A percentile compares a stretch with the other conserved stretches of the same genome.
Evolutionary conservation across 2,888 invertebrate genomes (phyloP).

Genomic region (Thysanoteuthis rhombus): DNA sequence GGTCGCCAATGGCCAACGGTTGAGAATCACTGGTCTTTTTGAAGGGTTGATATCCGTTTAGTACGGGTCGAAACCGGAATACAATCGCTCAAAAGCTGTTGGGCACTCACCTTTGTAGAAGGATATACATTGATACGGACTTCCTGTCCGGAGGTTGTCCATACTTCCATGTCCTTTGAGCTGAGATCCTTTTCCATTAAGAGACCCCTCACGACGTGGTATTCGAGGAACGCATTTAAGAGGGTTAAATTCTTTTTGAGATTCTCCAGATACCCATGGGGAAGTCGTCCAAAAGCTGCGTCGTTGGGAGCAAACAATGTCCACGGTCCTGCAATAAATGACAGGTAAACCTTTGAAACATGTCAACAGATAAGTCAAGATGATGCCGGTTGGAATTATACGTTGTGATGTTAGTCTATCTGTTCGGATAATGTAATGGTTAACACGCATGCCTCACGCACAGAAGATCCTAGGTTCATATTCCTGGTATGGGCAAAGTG

Average conservation of each 20-base stretch:
- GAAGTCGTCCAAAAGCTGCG: constrained; percentile 40
- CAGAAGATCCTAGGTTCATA: too few species aligned
- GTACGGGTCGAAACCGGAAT: too few species aligned
- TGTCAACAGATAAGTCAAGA: too few species aligned
- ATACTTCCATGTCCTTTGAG: constrained; percentile 45
- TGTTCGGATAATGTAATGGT: too few species aligned
- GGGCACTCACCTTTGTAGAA: constrained; percentile 35
- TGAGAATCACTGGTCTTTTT: too few species aligned
- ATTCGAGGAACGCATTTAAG: constrained; percentile 43
- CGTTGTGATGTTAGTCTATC: too few species aligned
- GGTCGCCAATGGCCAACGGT: too few species aligned
- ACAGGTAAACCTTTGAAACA: background rate
- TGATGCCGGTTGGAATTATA: too few species aligned
- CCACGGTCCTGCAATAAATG: constrained; percentile 39
- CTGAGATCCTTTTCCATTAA: constrained; percentile 38
- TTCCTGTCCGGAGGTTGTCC: constrained; percentile 39
- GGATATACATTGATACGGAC: constrained; percentile 48
- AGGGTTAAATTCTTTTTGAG: constrained; percentile 40
- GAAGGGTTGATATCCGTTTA: too few species aligned
- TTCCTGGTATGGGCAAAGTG: too few species aligned
- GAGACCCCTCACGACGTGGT: constrained; percentile 46
- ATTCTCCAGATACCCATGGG: background rate
- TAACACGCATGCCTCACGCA: too few species aligned
- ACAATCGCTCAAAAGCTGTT: too few species aligned
- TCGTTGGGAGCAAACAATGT: constrained; percentile 51